Evolutionary conservation across 2,113 vertebrate species (phyloP), one percentile per base, ranked within the genome.

Genomic region (Paralichthys olivaceus): DNA sequence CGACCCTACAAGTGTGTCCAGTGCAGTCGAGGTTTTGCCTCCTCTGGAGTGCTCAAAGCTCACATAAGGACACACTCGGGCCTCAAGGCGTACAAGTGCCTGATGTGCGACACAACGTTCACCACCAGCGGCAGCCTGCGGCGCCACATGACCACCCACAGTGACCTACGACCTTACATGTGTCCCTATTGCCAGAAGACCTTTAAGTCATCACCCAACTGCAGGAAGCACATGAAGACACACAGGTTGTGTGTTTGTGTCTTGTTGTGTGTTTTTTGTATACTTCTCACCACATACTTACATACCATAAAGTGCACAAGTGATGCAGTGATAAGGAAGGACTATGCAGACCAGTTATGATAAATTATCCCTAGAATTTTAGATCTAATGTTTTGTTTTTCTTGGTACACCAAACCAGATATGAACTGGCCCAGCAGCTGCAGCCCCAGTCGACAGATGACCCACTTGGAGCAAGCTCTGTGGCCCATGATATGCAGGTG

Each of bases 111-210:
- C 1, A 97, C 97, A 11, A 97, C 98, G 19, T 99, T 99, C 84
- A 99, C 97, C 57, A 99, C 98, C 9, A 98, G 97, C 0, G 98
- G 98, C 2, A 99, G 98, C 92, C 92, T 99, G 58, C 94, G 96
- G 54, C 94, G 98, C 9, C 98, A 99, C 79, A 99, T 97, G 97
- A 97, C 97, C 17, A 99, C 97, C 40, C 98, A 99, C 80, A 99
- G 97, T 1, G 97, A 99, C 86, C 91, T 97, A 3, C 95, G 98
- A 4, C 98, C 98, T 0, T 99, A 98, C 76, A 99, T 99, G 98
- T 99, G 98, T 80, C 98, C 98, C 0, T 99, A 99, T 88, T 99
- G 98, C 92, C 98, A 99, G 84, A 99, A 99, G 84, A 99, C 98
- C 2, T 99, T 99, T 87, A 99, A 99, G 94, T 99, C 98, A 0